These are phyloP conservation scores for Turnix velox DNA, from an alignment of 2,113 vertebrate genomes.

Conservation along the genomic window DNA sequence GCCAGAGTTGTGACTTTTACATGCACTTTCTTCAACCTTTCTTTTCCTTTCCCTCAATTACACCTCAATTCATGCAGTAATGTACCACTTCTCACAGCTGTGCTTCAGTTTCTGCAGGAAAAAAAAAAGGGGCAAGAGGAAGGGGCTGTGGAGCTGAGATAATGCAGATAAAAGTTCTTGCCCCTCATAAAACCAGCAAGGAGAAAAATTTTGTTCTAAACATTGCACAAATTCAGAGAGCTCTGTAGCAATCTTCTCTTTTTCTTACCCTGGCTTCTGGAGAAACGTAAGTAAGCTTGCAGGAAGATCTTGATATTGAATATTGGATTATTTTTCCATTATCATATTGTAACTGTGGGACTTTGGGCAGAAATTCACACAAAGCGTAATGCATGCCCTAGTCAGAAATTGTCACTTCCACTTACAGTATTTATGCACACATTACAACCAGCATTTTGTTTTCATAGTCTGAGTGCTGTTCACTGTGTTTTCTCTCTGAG, in stretches of 20 bases:
- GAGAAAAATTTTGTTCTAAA: not conserved
- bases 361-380: accelerated
- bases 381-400: not conserved
- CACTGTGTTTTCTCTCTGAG: not conserved
- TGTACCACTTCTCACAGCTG: not conserved
- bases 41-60: not conserved
- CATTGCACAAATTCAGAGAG: not conserved
- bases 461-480: not conserved
- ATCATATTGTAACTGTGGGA: not conserved
- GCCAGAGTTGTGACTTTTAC: not conserved
- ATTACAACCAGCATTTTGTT: not conserved
- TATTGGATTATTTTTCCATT: not conserved
- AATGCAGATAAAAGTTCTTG: not conserved
- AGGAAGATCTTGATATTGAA: not conserved
- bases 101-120: not conserved
- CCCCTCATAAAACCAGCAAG: not conserved
- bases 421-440: accelerated
- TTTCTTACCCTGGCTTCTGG: not conserved
- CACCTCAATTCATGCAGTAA: not conserved
- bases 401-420: not conserved
- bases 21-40: not conserved
- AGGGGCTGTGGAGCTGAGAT: not conserved
- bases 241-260: not conserved
- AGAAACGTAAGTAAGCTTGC: not conserved
- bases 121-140: not conserved